These are phyloP conservation scores for Catocala sponsa DNA, from an alignment of 2,888 invertebrate genomes.

Conservation along the genomic window DNA sequence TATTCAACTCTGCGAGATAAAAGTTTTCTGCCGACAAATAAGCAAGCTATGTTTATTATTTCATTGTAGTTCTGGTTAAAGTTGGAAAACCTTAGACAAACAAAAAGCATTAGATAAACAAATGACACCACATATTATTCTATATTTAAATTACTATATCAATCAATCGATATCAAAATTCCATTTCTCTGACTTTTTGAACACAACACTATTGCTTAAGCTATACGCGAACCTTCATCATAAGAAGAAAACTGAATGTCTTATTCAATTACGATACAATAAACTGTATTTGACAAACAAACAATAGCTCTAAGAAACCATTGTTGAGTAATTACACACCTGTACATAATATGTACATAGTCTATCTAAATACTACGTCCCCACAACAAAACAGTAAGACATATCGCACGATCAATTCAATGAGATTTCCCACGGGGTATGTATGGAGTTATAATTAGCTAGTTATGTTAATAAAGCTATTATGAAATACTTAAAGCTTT, in stretches of 20 bases:
- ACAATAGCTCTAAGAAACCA: not conserved
- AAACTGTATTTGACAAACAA: slow-evolving; percentile 7
- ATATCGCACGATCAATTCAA: slow-evolving; percentile 38
- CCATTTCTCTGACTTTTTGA: no score
- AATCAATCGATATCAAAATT: no score
- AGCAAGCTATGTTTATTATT: no score
- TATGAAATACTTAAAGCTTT: slow-evolving; percentile 20
- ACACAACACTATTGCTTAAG: no score
- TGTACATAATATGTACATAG: slow-evolving; percentile 1
- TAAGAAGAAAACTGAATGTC: not conserved
- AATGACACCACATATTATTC: no score
- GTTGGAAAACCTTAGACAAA: no score
- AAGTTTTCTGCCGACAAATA: no score
- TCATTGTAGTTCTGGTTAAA: no score
- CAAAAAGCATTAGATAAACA: no score
- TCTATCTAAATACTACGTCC: slow-evolving; percentile 13
- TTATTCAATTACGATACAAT: not conserved
- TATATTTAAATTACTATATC: no score
- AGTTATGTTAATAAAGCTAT: slow-evolving; percentile 24
- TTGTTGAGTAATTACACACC: slow-evolving; percentile 13
- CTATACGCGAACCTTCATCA: no score
- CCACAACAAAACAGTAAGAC: slow-evolving; percentile 27
- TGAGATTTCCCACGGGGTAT: slow-evolving; percentile 37
- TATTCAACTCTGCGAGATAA: no score
- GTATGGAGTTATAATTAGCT: slow-evolving; percentile 25